Base-by-base conservation (phyloP, 2,888 invertebrate species). In the Caenorhabditis wallacei region DNA sequence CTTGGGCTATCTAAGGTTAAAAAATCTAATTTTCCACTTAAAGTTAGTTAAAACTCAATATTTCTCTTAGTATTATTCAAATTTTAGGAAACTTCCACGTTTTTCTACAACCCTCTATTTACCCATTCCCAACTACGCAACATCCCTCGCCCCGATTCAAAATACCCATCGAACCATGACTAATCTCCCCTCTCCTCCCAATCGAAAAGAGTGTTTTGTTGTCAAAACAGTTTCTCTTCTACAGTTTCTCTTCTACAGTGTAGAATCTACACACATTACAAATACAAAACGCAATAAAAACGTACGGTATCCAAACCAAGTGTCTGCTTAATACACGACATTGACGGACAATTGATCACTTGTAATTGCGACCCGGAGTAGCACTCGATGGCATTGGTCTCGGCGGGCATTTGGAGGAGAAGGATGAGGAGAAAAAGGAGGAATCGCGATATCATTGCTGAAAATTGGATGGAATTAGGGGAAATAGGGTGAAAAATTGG, bases 311-410 rank as follows among this genome's bases (percentile, higher is more conserved):
- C 91, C 68, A 90, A 82, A 66, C 90, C 90, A 20, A 91, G 84
- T n/a, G 90, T 88, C 69, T 91, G 91, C 79, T 91, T 91, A 71
- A 91, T 91, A 79, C 91, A 91, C 46, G 87, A 88, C 63, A 90
- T 69, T 56, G 89, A 88, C 8, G 91, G 88, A 63, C 91, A 91
- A 68, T 91, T 89, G 78, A 90, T 85, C 53, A 90, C 88, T 69
- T 85, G 86, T 26, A 91, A 82, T 69, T 91, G 90, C 66, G 88
- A 89, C 22, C 91, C 91, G 43, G 90, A 89, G 74, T 90, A 91
- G 61, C 91, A 91, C 84, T 91, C 88, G 61, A 90, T 90, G 24
- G 87, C 66, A 26, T 40, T 3, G 35, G 51, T 46, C 11, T 13
- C 18, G 8, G 22, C 7, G 13, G 78, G 78, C 46, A 66, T 35